Conservation (phyloP, 2,888 invertebrate species). For the Orchesellides sinensis region DNA sequence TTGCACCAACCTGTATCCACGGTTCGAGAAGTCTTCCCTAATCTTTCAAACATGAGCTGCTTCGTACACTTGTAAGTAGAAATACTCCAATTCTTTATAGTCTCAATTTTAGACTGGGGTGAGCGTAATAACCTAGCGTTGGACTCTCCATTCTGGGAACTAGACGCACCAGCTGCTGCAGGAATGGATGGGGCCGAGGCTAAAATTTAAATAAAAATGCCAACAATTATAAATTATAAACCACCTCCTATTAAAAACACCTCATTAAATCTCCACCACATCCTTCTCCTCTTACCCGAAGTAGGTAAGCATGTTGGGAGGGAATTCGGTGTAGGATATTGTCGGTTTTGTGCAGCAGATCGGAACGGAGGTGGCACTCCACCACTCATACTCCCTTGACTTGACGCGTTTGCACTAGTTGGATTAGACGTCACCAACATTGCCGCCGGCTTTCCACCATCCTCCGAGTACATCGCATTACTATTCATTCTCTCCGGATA, state of each 20-base stretch:
- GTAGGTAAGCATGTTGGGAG: constrained; percentile 72
- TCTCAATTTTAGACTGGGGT: constrained; percentile 91
- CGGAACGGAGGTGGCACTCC: constrained; percentile 68
- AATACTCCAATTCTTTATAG: constrained; percentile 97
- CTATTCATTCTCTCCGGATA: constrained; percentile 63
- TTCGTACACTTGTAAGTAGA: constrained; percentile 99
- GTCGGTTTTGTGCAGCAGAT: constrained; percentile 64
- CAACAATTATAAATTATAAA: neutral
- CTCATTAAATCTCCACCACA: neutral
- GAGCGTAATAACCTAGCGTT: constrained; percentile 79
- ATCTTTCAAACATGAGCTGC: constrained; percentile 96
- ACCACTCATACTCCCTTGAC: constrained; percentile 44
- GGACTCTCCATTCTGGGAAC: constrained; percentile 80
- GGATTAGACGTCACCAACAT: constrained; percentile 71
- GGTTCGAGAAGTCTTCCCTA: constrained; percentile 95
- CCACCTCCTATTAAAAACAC: neutral
- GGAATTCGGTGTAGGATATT: constrained; percentile 72
- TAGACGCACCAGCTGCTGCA: constrained; percentile 62
- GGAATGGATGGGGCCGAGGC: constrained; percentile 73
- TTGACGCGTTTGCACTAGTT: constrained; percentile 57
- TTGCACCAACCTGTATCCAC: constrained; percentile 93
- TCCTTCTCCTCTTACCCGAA: constrained; percentile 64
- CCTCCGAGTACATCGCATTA: constrained; percentile 57
- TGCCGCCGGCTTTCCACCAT: constrained; percentile 67
- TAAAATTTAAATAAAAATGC: constrained; percentile 30